A percentile compares a stretch with the other conserved stretches of the same genome.
Conservation (phyloP, 2,888 invertebrate species). For the Chelonus formosanus region DNA sequence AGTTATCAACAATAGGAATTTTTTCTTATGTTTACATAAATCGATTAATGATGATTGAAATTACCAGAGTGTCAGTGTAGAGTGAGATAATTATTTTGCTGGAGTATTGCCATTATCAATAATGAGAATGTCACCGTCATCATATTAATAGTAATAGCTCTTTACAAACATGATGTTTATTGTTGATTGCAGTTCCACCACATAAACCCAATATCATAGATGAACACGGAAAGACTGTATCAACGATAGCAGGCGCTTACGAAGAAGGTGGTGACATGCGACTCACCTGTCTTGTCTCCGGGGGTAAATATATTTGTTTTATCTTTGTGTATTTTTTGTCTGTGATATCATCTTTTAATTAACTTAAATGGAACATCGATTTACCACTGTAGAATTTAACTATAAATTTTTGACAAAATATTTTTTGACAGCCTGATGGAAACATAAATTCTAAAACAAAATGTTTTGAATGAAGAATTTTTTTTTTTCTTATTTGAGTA, state of each 20-base stretch:
- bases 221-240: conserved; percentile 72
- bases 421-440: too few relatives aligned
- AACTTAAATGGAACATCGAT: conserved; percentile 11
- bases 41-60: conserved; percentile 21
- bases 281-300: conserved; percentile 79
- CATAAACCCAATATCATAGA: conserved; percentile 78
- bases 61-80: not conserved
- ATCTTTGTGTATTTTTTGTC: not conserved
- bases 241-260: conserved; percentile 76
- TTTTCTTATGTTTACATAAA: too few relatives aligned
- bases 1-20: too few relatives aligned
- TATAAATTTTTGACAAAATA: too few relatives aligned
- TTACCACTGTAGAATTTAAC: not conserved
- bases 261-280: conserved; percentile 76
- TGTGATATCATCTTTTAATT: conserved; percentile 10
- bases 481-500: too few relatives aligned
- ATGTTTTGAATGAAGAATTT: too few relatives aligned
- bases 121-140: conserved; percentile 5
- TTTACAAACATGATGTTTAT: conserved; percentile 22
- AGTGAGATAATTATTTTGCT: not conserved
- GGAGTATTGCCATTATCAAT: conserved; percentile 6
- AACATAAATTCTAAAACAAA: too few relatives aligned
- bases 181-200: conserved; percentile 74
- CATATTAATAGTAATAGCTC: conserved; percentile 13
- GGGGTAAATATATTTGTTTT: conserved; percentile 70